phyloP scores from a whole-genome alignment of 2,113 vertebrate genomes.

The Scopus umbretta region DNA sequence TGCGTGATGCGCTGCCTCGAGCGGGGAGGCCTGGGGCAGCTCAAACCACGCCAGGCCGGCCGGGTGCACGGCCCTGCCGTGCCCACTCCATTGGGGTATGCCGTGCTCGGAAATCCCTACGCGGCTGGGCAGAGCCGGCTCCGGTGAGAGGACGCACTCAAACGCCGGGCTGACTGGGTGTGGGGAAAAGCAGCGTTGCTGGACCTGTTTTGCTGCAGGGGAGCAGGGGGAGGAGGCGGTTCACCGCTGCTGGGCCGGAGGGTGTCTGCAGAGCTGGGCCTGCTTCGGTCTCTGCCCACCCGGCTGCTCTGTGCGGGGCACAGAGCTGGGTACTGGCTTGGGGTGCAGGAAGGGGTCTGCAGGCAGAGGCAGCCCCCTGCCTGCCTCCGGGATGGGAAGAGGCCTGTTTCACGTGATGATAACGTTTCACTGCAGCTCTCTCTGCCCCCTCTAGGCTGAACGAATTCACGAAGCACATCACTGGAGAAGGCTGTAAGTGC shows the following conservation, averaged over 20 bases:
- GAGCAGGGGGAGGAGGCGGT: background rate
- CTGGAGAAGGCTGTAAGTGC: conserved; percentile 88
- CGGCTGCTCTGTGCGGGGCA: fast-evolving
- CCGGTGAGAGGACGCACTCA: background rate
- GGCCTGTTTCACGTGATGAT: background rate
- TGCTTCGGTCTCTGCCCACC: fast-evolving
- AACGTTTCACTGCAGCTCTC: background rate
- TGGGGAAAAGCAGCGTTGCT: background rate
- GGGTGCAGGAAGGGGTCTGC: background rate
- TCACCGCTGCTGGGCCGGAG: background rate
- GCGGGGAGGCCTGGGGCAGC: too few species aligned
- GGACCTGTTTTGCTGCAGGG: background rate
- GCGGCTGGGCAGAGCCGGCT: background rate
- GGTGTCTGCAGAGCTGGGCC: background rate
- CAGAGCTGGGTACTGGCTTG: background rate
- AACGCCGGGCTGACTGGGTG: fast-evolving
- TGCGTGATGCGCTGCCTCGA: background rate
- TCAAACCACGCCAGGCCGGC: fast-evolving
- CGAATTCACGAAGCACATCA: conserved; percentile 94
- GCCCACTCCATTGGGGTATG: fast-evolving
- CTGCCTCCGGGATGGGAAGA: background rate
- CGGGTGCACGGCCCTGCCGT: fast-evolving
- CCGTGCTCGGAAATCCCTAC: background rate
- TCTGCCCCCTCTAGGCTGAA: conserved; percentile 79
- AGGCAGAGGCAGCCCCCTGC: background rate